Conservation (phyloP, 2,888 invertebrate species). For the Caenorhabditis imperialis region DNA sequence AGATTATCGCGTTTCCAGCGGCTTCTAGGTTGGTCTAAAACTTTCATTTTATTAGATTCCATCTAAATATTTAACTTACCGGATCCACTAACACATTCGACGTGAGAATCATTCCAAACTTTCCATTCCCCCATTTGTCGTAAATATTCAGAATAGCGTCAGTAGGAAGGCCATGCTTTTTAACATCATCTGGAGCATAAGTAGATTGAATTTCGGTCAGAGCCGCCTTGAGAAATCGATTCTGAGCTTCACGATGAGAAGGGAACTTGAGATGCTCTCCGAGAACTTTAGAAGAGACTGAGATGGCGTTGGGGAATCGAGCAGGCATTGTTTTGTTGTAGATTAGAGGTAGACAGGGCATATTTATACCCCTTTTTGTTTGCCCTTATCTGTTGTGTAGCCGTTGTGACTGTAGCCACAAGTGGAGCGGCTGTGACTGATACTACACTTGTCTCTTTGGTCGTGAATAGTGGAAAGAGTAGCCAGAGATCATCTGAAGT, state of each 20-base stretch:
- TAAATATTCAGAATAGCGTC: slow-evolving; percentile 58
- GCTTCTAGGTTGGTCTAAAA: slow-evolving; percentile 64
- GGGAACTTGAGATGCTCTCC: slow-evolving; percentile 47
- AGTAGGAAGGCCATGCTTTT: slow-evolving; percentile 62
- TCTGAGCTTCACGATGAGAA: slow-evolving; percentile 39
- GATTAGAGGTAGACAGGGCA: too few relatives aligned
- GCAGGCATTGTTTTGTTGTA: slow-evolving; percentile 17
- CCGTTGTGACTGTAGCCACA: too few relatives aligned
- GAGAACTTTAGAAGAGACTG: slow-evolving; percentile 37
- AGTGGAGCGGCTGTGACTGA: too few relatives aligned
- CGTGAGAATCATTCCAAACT: slow-evolving; percentile 67
- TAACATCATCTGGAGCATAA: slow-evolving; percentile 41
- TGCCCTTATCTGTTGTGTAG: too few relatives aligned
- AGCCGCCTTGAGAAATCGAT: slow-evolving; percentile 63
- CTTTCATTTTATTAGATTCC: too few relatives aligned
- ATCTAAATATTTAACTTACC: too few relatives aligned
- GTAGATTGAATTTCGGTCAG: slow-evolving; percentile 56
- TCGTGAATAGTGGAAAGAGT: too few relatives aligned
- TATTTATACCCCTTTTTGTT: too few relatives aligned
- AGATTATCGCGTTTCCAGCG: slow-evolving; percentile 67
- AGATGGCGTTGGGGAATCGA: background rate
- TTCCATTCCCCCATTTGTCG: slow-evolving; percentile 69
- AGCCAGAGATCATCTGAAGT: too few relatives aligned
- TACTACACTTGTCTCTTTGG: too few relatives aligned
- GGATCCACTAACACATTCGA: slow-evolving; percentile 30